These are phyloP conservation scores for Cyanocitta stelleri DNA, from an alignment of 2,113 vertebrate genomes.

Conservation along the genomic window DNA sequence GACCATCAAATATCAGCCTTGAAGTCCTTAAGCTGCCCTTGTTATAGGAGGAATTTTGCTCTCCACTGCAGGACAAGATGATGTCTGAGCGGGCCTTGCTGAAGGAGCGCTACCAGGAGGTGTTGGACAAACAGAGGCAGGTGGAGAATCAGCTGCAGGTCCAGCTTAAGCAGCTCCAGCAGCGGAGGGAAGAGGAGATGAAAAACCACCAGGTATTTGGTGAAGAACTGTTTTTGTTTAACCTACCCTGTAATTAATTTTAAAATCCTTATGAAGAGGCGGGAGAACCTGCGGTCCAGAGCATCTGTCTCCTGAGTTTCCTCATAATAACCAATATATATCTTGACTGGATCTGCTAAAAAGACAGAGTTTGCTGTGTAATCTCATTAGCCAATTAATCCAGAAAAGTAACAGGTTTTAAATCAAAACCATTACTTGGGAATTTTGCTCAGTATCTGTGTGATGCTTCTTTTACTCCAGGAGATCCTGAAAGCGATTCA, in stretches of 20 bases:
- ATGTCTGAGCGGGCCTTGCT: slow-evolving; percentile 72
- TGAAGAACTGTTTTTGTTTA: too few relatives aligned
- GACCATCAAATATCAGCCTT: too few relatives aligned
- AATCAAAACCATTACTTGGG: fast-evolving
- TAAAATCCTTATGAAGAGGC: not conserved
- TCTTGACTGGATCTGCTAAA: not conserved
- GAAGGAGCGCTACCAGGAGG: slow-evolving; percentile 77
- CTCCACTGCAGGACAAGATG: slow-evolving; percentile 71
- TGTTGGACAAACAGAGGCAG: slow-evolving; percentile 76
- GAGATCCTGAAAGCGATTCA: slow-evolving; percentile 74
- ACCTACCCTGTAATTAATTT: not conserved
- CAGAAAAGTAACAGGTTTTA: fast-evolving
- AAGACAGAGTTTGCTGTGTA: not conserved
- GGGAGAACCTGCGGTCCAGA: fast-evolving
- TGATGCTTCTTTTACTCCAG: slow-evolving; percentile 6
- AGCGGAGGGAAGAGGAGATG: slow-evolving; percentile 77
- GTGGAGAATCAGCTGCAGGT: slow-evolving; percentile 78
- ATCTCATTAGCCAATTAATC: not conserved
- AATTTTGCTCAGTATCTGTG: not conserved
- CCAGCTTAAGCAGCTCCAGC: slow-evolving; percentile 74
- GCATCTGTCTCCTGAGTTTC: not conserved
- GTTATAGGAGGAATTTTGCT: not conserved
- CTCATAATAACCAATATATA: fast-evolving
- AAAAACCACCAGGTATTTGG: slow-evolving; percentile 79
- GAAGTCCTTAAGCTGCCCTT: not conserved